A percentile compares a stretch with the other conserved stretches of the same genome.
Conservation (phyloP, 2,797 vertebrate species). For the Esox masquinongy region DNA sequence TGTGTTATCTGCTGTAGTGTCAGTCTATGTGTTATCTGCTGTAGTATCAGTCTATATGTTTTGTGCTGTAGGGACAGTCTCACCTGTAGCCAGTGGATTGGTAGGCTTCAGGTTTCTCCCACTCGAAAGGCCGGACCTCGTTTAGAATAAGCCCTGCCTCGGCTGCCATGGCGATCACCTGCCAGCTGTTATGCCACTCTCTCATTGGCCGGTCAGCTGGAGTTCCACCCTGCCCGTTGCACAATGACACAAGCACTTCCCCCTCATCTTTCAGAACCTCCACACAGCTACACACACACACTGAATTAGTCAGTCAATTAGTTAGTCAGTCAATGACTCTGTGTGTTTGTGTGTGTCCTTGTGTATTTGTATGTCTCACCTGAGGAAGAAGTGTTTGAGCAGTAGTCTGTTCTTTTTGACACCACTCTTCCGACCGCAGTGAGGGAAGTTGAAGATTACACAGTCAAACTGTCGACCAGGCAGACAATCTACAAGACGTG, state of each 20-base stretch:
- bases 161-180: slow-evolving; percentile 89
- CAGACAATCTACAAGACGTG: slow-evolving; percentile 75
- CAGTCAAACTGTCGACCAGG: slow-evolving; percentile 73
- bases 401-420: slow-evolving; percentile 91
- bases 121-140: slow-evolving; percentile 77
- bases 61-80: neutral
- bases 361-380: slow-evolving; percentile 68
- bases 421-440: slow-evolving; percentile 93
- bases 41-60: neutral
- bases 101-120: slow-evolving; percentile 77
- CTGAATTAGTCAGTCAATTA: neutral
- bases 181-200: slow-evolving; percentile 98
- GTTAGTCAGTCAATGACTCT: no score
- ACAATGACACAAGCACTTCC: slow-evolving; percentile 87
- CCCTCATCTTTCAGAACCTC: slow-evolving; percentile 82
- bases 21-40: no score
- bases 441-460: slow-evolving; percentile 94
- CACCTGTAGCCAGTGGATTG: slow-evolving; percentile 95
- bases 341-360: neutral
- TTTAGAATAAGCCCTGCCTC: slow-evolving; percentile 85
- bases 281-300: slow-evolving; percentile 64
- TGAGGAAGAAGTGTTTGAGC: slow-evolving; percentile 85
- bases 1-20: no score
- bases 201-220: slow-evolving; percentile 85
- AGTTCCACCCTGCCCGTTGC: slow-evolving; percentile 95